Conservation (phyloP, 2,797 vertebrate genomes). For the Psittacula derbiana region DNA sequence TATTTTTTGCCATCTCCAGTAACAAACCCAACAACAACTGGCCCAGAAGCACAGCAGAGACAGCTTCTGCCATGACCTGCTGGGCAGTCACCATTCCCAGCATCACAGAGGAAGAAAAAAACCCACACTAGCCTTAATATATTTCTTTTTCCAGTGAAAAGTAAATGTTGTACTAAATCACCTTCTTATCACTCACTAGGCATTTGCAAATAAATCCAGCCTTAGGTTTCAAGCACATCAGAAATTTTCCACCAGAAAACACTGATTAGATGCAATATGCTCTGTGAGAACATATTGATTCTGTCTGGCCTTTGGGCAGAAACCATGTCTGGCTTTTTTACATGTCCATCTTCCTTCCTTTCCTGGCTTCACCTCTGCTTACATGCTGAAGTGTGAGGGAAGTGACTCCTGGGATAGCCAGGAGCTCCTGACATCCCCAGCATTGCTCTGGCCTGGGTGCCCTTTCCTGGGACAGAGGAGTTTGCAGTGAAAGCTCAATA, state of each 20-base stretch:
- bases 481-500: not conserved
- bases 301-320: slow-evolving; percentile 4
- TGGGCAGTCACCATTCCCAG: not conserved
- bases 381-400: not conserved
- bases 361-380: not conserved
- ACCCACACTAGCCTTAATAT: not conserved
- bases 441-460: not conserved
- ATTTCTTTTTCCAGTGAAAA: not conserved
- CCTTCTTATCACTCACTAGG: slow-evolving; percentile 1
- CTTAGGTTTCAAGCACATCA: not conserved
- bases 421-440: not conserved
- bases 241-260: slow-evolving; percentile 12
- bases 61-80: not conserved
- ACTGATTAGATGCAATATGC: not conserved
- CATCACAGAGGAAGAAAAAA: not conserved
- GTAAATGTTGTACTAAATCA: not conserved
- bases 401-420: not conserved
- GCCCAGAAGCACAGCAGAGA: slow-evolving; percentile 14
- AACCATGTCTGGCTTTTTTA: not conserved
- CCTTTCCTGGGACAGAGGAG: not conserved
- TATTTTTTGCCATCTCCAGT: slow-evolving; percentile 44
- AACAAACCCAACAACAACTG: not conserved
- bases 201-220: slow-evolving; percentile 29
- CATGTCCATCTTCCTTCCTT: not conserved
- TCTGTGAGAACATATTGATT: slow-evolving; percentile 12